Conservation (phyloP, 1,140 invertebrate species). For the Bombus terrestris region DNA sequence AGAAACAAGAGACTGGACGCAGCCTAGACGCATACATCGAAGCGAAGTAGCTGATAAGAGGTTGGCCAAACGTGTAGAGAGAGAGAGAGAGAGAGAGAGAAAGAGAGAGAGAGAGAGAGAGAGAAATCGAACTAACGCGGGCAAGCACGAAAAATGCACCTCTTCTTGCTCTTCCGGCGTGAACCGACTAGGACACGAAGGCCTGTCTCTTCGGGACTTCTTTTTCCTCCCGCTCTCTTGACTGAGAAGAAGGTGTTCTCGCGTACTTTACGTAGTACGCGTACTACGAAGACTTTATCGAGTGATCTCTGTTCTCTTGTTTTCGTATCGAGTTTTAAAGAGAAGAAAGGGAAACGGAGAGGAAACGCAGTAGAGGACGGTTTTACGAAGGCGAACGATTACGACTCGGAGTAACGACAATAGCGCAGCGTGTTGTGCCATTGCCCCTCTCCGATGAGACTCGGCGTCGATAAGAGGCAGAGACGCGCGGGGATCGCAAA, state of each 20-base stretch:
- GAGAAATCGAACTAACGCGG: neutral
- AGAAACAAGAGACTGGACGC: slow-evolving; percentile 67
- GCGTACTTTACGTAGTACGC: slow-evolving; percentile 13
- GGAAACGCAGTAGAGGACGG: neutral
- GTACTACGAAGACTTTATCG: slow-evolving; percentile 16
- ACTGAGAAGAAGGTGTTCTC: slow-evolving; percentile 6
- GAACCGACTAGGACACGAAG: neutral
- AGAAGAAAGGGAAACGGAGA: neutral
- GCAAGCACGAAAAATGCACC: neutral
- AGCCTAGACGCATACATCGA: slow-evolving; percentile 55
- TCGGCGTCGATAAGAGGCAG: neutral
- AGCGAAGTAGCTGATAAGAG: slow-evolving; percentile 52
- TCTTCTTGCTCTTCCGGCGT: slow-evolving; percentile 19
- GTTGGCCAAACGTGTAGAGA: slow-evolving; percentile 3
- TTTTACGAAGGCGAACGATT: neutral
- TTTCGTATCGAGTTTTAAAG: neutral
- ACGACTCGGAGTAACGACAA: slow-evolving; percentile 1
- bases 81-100: too few species aligned
- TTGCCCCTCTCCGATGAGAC: neutral
- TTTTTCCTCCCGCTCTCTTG: neutral
- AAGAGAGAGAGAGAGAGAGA: too few species aligned
- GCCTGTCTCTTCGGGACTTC: neutral
- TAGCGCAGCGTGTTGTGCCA: neutral
- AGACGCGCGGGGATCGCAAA: neutral
- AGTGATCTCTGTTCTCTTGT: slow-evolving; percentile 44